Evolutionary conservation across 2,888 invertebrate species (phyloP), one percentile per base, ranked within the genome.

Genomic region (Mesopsocus fuscifrons): DNA sequence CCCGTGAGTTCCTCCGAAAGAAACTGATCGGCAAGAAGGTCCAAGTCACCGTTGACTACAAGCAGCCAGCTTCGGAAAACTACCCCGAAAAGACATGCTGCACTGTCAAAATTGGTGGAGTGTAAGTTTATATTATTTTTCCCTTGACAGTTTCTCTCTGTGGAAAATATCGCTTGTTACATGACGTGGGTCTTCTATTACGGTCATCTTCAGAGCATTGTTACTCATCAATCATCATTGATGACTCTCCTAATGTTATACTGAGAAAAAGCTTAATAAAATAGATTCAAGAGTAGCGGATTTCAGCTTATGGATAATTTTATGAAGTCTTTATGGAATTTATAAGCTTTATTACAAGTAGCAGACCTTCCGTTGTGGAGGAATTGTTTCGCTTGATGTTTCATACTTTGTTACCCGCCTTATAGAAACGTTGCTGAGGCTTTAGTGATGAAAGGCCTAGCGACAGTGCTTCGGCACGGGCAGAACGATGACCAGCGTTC

Each of bases 401-500:
- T n/a, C n/a, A n/a, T n/a, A n/a, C n/a, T n/a, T n/a, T n/a, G n/a
- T n/a, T n/a, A n/a, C n/a, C n/a, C n/a, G n/a, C n/a, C n/a, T 26
- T 26, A 33, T 57, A 85, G 84, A 46, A 97, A 97, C 59, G 74
- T 97, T 35, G 95, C 91, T 5, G 94, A 95, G 62, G 85, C 88
- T 1, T 67, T 95, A 58, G 87, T 97, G 0, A 70, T 74, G 46
- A 91, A 91, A 62, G 98, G 98, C 5, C 68, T 84, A 43, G 95
- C 89, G 0, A 83, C 83, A 41, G 94, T 95, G 4, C 81, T 99
- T 1, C 74, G 87, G 46, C 92, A 98, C 58, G 72, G 91, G 44
- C 87, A 85, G 55, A 94, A 95, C 57, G 95, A 99, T 57, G 94
- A 97, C 59, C 88, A 91, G 60, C 74, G 95, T 46, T 92, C 95